Percentiles rank a stretch among this genome's conserved stretches.
These are phyloP conservation scores for Pygoscelis antarcticus DNA, from an alignment of 2,113 vertebrate species.

Conservation along the genomic window DNA sequence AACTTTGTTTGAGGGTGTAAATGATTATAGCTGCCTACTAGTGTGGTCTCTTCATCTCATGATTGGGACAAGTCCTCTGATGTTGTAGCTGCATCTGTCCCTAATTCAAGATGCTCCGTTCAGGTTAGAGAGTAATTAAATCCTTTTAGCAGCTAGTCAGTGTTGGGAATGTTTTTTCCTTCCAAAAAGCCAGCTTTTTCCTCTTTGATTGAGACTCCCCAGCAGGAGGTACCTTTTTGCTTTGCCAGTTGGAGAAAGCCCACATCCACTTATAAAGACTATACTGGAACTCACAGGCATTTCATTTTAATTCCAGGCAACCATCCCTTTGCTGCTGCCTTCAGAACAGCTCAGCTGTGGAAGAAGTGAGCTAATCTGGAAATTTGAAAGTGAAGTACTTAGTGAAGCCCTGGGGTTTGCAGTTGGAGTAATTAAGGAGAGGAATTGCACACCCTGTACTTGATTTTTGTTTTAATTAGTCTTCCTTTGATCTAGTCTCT, in stretches of 20 bases:
- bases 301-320: constrained; percentile 45
- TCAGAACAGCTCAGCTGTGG: constrained; percentile 39
- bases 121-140: not conserved
- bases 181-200: not conserved
- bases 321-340: not conserved
- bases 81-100: not conserved
- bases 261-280: not conserved
- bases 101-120: not conserved
- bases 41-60: not conserved
- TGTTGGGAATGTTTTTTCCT: not conserved
- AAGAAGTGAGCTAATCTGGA: constrained; percentile 64
- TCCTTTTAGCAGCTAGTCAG: not conserved
- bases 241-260: constrained; percentile 45
- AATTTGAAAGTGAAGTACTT: constrained; percentile 42
- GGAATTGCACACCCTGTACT: constrained; percentile 42
- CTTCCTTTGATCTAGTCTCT: constrained; percentile 53
- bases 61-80: not conserved
- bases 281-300: not conserved
- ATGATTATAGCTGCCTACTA: not conserved
- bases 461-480: constrained; percentile 63
- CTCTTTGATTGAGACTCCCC: not conserved
- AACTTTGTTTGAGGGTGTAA: not conserved
- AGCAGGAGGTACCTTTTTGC: constrained; percentile 42
- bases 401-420: constrained; percentile 37
- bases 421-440: constrained; percentile 56